A percentile compares a stretch with the other conserved stretches of the same genome.
phyloP scores from a whole-genome alignment of 2,888 invertebrate genomes.

The Aspidapion aeneum region DNA sequence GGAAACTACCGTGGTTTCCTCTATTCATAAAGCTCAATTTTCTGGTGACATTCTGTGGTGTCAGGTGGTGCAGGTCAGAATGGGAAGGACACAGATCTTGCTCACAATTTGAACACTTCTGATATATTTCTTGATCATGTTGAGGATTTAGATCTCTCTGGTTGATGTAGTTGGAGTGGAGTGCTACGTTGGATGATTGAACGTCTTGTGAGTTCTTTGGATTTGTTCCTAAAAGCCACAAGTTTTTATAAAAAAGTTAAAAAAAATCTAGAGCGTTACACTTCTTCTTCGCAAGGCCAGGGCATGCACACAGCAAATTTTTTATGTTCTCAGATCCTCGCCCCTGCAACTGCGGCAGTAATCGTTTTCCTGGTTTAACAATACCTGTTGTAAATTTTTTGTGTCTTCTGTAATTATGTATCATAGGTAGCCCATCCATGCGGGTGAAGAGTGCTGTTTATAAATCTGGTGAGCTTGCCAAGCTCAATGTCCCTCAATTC shows the following conservation, averaged over 20 bases:
- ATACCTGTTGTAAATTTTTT: constrained; percentile 39
- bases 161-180: constrained; percentile 39
- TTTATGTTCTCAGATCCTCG: no score
- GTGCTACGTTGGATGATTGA: constrained; percentile 38
- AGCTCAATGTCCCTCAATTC: no score
- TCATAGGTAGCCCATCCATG: constrained; percentile 52
- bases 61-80: constrained; percentile 39
- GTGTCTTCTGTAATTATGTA: constrained; percentile 49
- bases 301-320: no score
- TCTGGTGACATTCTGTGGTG: constrained; percentile 37
- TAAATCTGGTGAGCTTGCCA: no score
- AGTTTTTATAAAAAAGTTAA: background rate
- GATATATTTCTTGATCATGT: constrained; percentile 19
- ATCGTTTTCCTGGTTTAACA: no score
- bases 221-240: background rate
- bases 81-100: constrained; percentile 38
- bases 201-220: constrained; percentile 17
- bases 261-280: no score
- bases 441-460: constrained; percentile 53
- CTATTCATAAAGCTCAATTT: constrained; percentile 36
- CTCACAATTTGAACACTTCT: constrained; percentile 35
- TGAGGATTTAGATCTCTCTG: constrained; percentile 30
- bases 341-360: no score
- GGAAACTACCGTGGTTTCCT: constrained; percentile 13
- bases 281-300: no score